A percentile compares a stretch with the other conserved stretches of the same genome.
phyloP scores from a whole-genome alignment of 30 jellyfish, hydroid and myxozoan genomes.

The Rhopilema esculentum region DNA sequence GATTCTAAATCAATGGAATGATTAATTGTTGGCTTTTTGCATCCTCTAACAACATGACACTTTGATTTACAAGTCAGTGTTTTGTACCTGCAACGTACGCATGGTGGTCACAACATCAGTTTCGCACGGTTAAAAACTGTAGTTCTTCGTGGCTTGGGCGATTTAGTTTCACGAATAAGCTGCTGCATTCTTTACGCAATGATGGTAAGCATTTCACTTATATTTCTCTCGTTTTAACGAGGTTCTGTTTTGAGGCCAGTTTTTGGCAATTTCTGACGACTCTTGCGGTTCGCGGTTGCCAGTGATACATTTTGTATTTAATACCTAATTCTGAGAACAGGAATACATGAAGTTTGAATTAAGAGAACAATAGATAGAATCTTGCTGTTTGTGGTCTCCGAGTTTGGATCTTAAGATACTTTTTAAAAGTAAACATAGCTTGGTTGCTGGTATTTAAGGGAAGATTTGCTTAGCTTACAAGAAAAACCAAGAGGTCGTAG shows the following conservation, averaged over 20 bases:
- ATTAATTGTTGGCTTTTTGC: constrained; percentile 38
- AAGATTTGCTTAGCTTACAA: too few species aligned
- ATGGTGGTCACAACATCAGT: background rate
- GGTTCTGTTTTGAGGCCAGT: background rate
- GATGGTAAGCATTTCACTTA: background rate
- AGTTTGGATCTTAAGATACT: too few species aligned
- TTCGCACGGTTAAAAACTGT: background rate
- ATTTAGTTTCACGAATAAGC: background rate
- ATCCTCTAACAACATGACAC: constrained; percentile 44
- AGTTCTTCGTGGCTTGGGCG: background rate
- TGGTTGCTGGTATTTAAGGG: background rate
- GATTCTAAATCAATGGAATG: constrained; percentile 9
- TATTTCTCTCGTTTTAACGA: background rate
- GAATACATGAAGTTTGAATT: background rate
- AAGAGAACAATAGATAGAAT: background rate
- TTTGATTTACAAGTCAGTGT: background rate
- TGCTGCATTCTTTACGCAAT: background rate
- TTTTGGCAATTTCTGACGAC: background rate
- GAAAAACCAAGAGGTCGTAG: too few species aligned
- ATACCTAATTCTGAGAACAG: too few species aligned
- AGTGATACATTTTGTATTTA: background rate
- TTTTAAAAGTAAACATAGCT: background rate
- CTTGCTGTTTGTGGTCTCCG: background rate
- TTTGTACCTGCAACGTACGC: background rate
- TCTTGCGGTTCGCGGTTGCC: background rate